phyloP scores from a whole-genome alignment of 1,140 invertebrate genomes.

The Drosophila micromelanica region DNA sequence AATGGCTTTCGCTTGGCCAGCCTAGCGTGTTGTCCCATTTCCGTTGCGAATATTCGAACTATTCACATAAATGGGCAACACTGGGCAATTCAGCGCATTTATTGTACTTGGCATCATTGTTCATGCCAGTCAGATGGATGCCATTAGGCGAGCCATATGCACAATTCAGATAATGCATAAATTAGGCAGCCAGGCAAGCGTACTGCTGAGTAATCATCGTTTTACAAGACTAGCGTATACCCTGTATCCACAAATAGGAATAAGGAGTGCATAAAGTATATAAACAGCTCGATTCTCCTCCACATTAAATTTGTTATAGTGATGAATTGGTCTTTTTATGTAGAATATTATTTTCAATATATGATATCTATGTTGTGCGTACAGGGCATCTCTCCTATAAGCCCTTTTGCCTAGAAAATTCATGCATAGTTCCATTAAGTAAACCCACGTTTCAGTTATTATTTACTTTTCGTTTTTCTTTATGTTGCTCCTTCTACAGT shows the following conservation, averaged over 20 bases:
- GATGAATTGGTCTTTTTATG: too few species aligned
- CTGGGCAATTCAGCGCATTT: conserved; percentile 8
- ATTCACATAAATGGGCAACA: conserved; percentile 11
- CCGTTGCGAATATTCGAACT: conserved; percentile 61
- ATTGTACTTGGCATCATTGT: conserved; percentile 44
- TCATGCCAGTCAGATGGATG: conserved; percentile 57
- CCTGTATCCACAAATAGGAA: not conserved
- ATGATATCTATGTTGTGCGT: not conserved
- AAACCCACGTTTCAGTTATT: conserved; percentile 39
- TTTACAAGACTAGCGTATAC: not conserved
- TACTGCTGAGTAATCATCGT: conserved; percentile 24
- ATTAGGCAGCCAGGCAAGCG: conserved; percentile 45
- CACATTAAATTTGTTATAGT: too few species aligned
- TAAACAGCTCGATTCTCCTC: too few species aligned
- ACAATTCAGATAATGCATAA: conserved; percentile 62
- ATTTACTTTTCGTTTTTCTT: conserved; percentile 54
- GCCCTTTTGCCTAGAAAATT: not conserved
- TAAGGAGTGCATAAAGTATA: not conserved
- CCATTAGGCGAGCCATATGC: conserved; percentile 26
- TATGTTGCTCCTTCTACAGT: conserved; percentile 19
- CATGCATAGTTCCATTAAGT: conserved; percentile 25
- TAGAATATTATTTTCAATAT: not conserved
- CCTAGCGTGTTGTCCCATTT: conserved; percentile 70
- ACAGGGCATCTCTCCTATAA: not conserved
- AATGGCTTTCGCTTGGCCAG: conserved; percentile 33